Base-by-base conservation (phyloP, 2,888 invertebrate genomes). In the Glaucopsyche alexis region DNA sequence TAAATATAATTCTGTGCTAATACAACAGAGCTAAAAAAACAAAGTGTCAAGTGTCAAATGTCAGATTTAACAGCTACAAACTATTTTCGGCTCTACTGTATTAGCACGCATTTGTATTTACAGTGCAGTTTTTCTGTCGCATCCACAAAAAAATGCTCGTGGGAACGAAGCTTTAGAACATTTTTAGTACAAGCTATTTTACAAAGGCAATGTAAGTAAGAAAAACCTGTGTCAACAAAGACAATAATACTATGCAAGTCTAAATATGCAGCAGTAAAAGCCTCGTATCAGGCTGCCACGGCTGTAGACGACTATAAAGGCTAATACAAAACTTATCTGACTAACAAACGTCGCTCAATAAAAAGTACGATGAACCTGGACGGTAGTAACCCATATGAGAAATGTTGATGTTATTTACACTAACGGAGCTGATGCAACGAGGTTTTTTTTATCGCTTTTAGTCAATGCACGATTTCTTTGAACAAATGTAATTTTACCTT, bases 341-440 rank as follows among this genome's bases (percentile, higher is more conserved):
- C 84, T 89, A 90, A 92, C 91, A 90, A 91, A 91, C 90, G 91
- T 84, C 83, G 84, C 83, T 87, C 91, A 90, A 90, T 92, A 92
- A 91, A 91, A 87, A 85, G 90, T 88, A 79, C 90, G 86, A 88
- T 89, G 92, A 91, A 91, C 91, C 84, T 81, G 79, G 82, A 82
- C 91, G 85, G 91, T 89, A 91, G 91, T 90, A 89, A 88, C 89
- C 86, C 86, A 83, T 88, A 89, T 90, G 90, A 90, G 88, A 89
- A 87, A 90, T 86, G 87, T 87, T 83, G 84, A 86, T 83, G 84
- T 81, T 80, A 81, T 81, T 71, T 71, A 83, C 71, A 29, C 76
- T 16, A 77, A 73, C 75, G 76, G 87, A 89, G 90, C 16, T 79
- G 87, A 52, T 84, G 78, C 81, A 81, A 75, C 73, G 11, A 14